Evolutionary conservation across 2,797 vertebrate species (phyloP).

Genomic region (Syngnathus rostellatus): DNA sequence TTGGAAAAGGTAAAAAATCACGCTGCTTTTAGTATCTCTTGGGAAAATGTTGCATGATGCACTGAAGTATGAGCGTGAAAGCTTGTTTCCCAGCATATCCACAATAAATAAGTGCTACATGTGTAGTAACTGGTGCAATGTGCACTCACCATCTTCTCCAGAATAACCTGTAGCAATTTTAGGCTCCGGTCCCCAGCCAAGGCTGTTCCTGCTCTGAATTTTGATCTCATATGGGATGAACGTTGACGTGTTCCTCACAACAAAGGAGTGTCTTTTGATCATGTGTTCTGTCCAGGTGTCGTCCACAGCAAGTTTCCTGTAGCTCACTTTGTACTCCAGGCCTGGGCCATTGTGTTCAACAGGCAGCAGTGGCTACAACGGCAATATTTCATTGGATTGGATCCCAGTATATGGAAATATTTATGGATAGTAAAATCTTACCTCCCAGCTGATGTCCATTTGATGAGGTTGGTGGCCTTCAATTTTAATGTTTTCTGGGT

Average conservation of each 20-base stretch:
- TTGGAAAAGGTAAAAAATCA: not conserved
- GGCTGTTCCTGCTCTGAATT: conserved; percentile 81
- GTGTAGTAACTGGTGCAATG: not conserved
- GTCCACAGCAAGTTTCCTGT: conserved; percentile 72
- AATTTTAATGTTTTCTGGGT: conserved; percentile 81
- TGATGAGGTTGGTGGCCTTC: conserved; percentile 82
- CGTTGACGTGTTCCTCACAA: conserved; percentile 77
- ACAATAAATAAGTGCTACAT: not conserved
- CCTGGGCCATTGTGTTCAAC: conserved; percentile 83
- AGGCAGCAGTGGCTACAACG: conserved; percentile 74
- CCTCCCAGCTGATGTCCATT: conserved; percentile 94
- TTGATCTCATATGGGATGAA: conserved; percentile 89
- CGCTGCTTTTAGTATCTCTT: not conserved
- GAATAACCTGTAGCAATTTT: conserved; percentile 79
- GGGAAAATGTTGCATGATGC: not conserved
- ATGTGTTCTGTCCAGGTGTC: conserved; percentile 76
- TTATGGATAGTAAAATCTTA: conserved; percentile 40
- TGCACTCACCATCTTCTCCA: conserved; percentile 87
- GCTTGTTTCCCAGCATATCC: not conserved
- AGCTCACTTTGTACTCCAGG: conserved; percentile 87
- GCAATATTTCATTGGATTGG: conserved; percentile 1
- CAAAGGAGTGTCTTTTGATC: conserved; percentile 74
- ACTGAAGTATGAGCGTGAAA: not conserved
- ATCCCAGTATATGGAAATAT: not conserved
- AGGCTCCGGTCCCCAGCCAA: conserved; percentile 83